Conservation (phyloP, 2,888 invertebrate species). For the Phragmatobia fuliginosa region DNA sequence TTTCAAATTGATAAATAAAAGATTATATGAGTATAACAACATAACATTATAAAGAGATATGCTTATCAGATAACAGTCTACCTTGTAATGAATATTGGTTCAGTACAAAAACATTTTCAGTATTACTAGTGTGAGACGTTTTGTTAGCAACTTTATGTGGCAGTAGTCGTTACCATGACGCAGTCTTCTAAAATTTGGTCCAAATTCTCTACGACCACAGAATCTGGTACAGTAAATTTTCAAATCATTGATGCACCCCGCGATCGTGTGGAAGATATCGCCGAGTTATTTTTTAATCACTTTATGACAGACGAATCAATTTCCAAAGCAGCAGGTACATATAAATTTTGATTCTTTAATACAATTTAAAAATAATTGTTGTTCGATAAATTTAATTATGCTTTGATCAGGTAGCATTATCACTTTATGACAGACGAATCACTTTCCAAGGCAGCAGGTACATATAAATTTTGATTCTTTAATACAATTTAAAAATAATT, state of each 20-base stretch:
- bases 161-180: not conserved
- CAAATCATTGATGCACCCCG: constrained; percentile 45
- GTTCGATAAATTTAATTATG: too few species aligned
- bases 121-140: not conserved
- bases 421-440: constrained; percentile 48
- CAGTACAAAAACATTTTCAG: not conserved
- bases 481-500: not conserved
- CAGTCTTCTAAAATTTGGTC: constrained; percentile 35
- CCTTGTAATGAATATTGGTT: not conserved
- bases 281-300: constrained; percentile 36
- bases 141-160: not conserved
- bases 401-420: too few species aligned
- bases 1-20: not conserved
- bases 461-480: constrained; percentile 17
- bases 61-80: not conserved
- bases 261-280: constrained; percentile 33
- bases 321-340: constrained; percentile 44
- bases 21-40: not conserved
- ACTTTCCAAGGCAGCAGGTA: constrained; percentile 46
- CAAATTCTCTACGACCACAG: constrained; percentile 33
- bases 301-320: constrained; percentile 44
- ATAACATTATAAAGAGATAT: not conserved
- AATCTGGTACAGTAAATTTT: constrained; percentile 38
- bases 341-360: constrained; percentile 18
- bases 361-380: not conserved